Conservation (phyloP, 1,140 invertebrate genomes). For the Zaprionus africanus region DNA sequence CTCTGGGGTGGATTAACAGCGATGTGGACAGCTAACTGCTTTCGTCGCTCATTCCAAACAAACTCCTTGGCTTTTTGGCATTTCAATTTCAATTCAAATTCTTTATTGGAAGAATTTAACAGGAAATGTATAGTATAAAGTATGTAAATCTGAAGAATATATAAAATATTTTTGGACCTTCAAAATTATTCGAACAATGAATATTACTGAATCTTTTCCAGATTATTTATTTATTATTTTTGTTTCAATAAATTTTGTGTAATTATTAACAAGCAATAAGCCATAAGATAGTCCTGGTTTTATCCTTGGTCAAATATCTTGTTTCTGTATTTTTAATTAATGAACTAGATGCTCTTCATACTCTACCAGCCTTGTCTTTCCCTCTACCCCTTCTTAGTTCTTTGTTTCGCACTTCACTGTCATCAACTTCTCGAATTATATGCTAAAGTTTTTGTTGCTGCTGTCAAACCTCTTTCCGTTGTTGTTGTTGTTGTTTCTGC, state of each 20-base stretch:
- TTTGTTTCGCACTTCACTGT: slow-evolving; percentile 10
- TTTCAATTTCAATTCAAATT: slow-evolving; percentile 77
- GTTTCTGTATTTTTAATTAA: slow-evolving; percentile 12
- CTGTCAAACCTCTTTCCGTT: slow-evolving; percentile 24
- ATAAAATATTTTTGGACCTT: too few species aligned
- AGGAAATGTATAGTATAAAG: too few species aligned
- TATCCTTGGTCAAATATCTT: too few species aligned
- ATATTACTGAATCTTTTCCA: too few species aligned
- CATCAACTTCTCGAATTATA: slow-evolving; percentile 32
- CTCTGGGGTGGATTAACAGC: slow-evolving; percentile 67
- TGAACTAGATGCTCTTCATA: not conserved
- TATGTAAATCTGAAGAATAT: too few species aligned
- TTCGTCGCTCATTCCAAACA: slow-evolving; percentile 2
- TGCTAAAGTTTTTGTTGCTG: slow-evolving; percentile 20
- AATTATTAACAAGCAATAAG: too few species aligned
- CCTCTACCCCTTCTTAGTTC: not conserved
- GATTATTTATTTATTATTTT: too few species aligned
- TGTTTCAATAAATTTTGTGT: too few species aligned
- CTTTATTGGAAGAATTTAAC: slow-evolving; percentile 42
- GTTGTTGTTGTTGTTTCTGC: slow-evolving; percentile 52
- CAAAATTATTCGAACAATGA: too few species aligned
- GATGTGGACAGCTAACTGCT: slow-evolving; percentile 45
- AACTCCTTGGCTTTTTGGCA: slow-evolving; percentile 50
- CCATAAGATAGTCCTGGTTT: too few species aligned
- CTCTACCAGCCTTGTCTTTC: not conserved